Evolutionary conservation across 2,797 vertebrate species (phyloP).

Genomic region (Notamacropus eugenii): DNA sequence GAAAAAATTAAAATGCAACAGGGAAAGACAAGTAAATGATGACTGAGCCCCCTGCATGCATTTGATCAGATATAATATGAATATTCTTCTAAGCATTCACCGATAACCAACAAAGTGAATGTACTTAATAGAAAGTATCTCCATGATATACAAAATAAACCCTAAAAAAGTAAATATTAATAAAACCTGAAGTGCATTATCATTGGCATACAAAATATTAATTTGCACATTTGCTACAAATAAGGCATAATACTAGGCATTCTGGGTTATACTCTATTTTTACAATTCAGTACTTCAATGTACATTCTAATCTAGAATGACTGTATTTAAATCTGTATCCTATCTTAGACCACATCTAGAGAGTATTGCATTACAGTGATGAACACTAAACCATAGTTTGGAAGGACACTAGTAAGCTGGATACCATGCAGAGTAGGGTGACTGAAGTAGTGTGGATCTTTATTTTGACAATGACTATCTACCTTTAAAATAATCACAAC

Average conservation of each 20-base stretch:
- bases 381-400: background rate
- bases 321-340: background rate
- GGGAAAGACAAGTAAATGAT: background rate
- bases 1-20: background rate
- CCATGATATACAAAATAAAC: background rate
- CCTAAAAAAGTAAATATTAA: background rate
- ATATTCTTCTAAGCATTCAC: background rate
- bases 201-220: background rate
- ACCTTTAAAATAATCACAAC: background rate
- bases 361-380: background rate
- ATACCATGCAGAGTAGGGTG: background rate
- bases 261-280: background rate
- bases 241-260: background rate
- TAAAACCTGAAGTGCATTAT: background rate
- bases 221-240: background rate
- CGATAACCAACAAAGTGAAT: background rate
- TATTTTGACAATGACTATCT: constrained; percentile 4
- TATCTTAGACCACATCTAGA: background rate
- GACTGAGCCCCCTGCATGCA: background rate
- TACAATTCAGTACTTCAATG: background rate
- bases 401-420: background rate
- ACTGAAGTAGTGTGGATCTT: background rate
- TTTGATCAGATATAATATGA: background rate
- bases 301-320: background rate
- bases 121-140: background rate